These are phyloP conservation scores for Rotaria socialis DNA, from an alignment of 2,888 invertebrate species.

Conservation along the genomic window DNA sequence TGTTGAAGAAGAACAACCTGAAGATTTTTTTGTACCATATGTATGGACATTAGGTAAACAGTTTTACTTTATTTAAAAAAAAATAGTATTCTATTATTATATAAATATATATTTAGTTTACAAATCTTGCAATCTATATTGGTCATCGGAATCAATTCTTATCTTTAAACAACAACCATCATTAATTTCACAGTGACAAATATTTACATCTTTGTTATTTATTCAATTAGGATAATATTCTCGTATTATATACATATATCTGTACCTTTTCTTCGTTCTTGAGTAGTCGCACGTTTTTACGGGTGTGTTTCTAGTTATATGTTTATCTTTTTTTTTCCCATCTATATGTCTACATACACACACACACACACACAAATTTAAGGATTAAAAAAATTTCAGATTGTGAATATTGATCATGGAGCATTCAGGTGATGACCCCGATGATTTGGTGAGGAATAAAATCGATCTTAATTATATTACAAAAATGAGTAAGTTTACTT, in stretches of 20 bases:
- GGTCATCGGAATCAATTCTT: constrained; percentile 35
- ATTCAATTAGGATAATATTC: constrained; percentile 5
- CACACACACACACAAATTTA: neutral
- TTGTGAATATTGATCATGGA: neutral
- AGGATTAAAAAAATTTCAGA: constrained; percentile 17
- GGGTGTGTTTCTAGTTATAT: neutral
- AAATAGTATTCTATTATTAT: too few relatives aligned
- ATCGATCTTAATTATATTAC: constrained; percentile 17
- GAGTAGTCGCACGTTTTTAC: neutral
- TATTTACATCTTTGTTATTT: neutral
- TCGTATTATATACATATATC: constrained; percentile 9
- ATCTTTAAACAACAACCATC: constrained; percentile 30
- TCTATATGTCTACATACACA: neutral
- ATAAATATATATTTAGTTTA: neutral
- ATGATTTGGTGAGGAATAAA: constrained; percentile 8
- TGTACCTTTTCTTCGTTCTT: neutral
- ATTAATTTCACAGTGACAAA: neutral
- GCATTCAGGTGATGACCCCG: constrained; percentile 4
- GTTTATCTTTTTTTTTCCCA: neutral
- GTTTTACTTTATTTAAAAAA: too few relatives aligned
- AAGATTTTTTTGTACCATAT: constrained; percentile 98
- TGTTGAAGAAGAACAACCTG: constrained; percentile 95
- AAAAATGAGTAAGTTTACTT: constrained; percentile 30
- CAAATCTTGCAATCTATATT: constrained; percentile 21
- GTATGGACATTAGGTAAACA: constrained; percentile 78